Evolutionary conservation across 2,113 vertebrate species (phyloP), one percentile per base, ranked within the genome.

Genomic region (Rhea americana): DNA sequence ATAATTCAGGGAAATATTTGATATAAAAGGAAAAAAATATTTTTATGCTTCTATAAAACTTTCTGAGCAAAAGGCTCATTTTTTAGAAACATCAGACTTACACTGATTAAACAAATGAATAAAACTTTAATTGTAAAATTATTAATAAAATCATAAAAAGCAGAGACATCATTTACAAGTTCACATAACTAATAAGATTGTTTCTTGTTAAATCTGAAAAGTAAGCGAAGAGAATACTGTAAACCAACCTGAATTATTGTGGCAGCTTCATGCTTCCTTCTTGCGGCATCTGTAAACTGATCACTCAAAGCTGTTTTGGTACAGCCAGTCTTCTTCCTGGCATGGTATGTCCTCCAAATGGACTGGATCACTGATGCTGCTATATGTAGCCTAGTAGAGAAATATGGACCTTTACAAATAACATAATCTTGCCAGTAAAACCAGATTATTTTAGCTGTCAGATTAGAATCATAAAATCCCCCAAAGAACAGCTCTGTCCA

Each of bases 161-260:
- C 0, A 70, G 28, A 75, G 7, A 32, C n/a, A 68, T 56, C 9
- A 79, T 13, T 56, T 5, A 43, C 3, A 73, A 70, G 17, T 77
- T 61, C 7, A 39, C 5, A 86, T 61, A 84, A 72, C 5, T 2
- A 86, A 9, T 50, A 77, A 55, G 16, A 18, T 59, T 65, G 45
- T 51, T 66, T 50, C 25, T 9, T 67, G 47, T 28, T 83, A 50
- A 80, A 80, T 56, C 56, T 63, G n/a, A 1, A 65, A 92, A 82
- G 55, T 53, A 75, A 62, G 6, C 45, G 37, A 81, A 71, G 7
- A 55, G 24, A 93, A 72, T 45, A 47, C 13, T 32, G 41, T 22
- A 94, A 74, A 96, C 90, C 74, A 96, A 99, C 99, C 98, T 99
- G 99, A 97, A 99, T 99, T 75, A 98, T 63, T 37, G 98, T 96